A percentile compares a stretch with the other conserved stretches of the same genome.
Evolutionary conservation across 2,797 vertebrate genomes (phyloP).

Genomic region (Paguma larvata): DNA sequence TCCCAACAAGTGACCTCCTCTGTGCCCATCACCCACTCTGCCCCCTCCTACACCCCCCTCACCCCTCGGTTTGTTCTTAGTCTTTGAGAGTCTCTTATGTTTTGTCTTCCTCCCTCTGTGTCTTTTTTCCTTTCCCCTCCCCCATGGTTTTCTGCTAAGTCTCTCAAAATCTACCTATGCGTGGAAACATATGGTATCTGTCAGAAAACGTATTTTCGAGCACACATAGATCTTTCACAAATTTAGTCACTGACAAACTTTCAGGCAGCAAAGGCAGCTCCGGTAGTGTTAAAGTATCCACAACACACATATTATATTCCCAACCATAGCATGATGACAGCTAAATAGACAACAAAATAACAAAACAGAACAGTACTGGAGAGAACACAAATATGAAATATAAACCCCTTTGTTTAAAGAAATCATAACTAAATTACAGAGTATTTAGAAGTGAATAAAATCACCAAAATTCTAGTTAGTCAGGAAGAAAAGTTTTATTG

Average conservation of each 20-base stretch:
- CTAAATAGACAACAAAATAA: constrained; percentile 8
- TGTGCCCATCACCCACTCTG: too few relatives aligned
- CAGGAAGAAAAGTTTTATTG: not conserved
- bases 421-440: not conserved
- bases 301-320: not conserved
- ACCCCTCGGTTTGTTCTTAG: too few relatives aligned
- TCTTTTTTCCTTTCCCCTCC: too few relatives aligned
- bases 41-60: too few relatives aligned
- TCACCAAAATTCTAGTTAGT: constrained; percentile 33
- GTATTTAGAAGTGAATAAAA: not conserved
- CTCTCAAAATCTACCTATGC: too few relatives aligned
- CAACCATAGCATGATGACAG: not conserved
- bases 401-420: not conserved
- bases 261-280: not conserved
- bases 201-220: not conserved
- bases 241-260: not conserved
- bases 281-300: not conserved
- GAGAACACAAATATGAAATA: constrained; percentile 10
- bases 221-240: not conserved
- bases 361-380: not conserved
- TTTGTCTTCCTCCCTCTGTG: too few relatives aligned
- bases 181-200: too few relatives aligned
- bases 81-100: too few relatives aligned
- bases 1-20: too few relatives aligned
- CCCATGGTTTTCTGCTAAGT: too few relatives aligned